Evolutionary conservation across 2,113 vertebrate species (phyloP), one percentile per base, ranked within the genome.

Genomic region (Pedetes capensis): DNA sequence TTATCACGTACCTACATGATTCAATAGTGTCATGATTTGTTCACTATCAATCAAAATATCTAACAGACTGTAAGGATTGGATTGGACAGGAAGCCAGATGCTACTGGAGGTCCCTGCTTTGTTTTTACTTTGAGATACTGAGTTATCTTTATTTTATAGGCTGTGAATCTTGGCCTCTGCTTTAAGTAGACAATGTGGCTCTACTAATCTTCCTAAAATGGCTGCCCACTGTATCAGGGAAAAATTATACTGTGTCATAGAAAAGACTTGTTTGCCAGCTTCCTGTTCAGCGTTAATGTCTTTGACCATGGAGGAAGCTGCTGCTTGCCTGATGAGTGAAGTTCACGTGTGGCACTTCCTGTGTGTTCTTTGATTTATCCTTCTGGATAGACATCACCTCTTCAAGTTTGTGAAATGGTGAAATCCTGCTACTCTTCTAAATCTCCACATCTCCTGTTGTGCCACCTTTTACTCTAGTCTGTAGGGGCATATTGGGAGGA

Each of bases 101-200:
- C n/a, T 49, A 42, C 44, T n/a, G 37, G 42, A 61, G 25, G 5
- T 18, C 18, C 82, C 63, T 69, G 42, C 4, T 20, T 83, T 69
- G 2, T 61, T 93, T 90, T 49, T 42, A 17, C 22, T 93, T 75
- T 59, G 34, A 71, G 20, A 1, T 72, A 53, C 44, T 18, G 53
- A 81, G 47, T 90, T 71, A 27, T 47, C 23, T 88, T 87, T 76
- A 87, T 83, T 86, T 91, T 83, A n/a, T 29, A 75, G 32, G 79
- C 32, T 74, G 4, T 76, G 44, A 55, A 78, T 87, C 18, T 49
- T 53, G 16, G 49, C 22, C 37, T 82, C n/a, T 27, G 37, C 20
- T 85, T 96, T 27, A 61, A 51, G 17, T 32, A 85, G 34, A 39
- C 49, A 61, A n/a, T 51, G 23, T 68, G 37, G 14, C 51, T 88